These are phyloP conservation scores for Aspidiotus rigidus DNA, from an alignment of 2,888 invertebrate species.

Conservation along the genomic window DNA sequence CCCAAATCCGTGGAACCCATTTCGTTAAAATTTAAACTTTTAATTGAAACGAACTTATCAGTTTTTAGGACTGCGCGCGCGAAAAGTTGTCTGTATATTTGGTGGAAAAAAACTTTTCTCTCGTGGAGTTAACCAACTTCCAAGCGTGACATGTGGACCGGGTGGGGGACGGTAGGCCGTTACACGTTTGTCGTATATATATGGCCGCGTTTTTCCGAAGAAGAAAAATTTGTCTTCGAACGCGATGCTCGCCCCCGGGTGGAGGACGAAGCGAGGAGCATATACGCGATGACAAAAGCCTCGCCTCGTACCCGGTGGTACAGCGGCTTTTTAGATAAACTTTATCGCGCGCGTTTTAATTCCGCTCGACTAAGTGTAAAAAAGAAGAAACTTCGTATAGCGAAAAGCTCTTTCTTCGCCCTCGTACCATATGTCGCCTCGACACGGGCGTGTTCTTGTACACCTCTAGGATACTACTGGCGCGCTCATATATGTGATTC, in stretches of 20 bases:
- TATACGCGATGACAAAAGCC: not conserved
- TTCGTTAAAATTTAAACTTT: constrained; percentile 26
- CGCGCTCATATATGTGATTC: too few species aligned
- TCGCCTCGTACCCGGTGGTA: not conserved
- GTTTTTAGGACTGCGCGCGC: constrained; percentile 15
- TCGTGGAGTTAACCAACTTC: constrained; percentile 1
- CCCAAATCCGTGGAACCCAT: constrained; percentile 19
- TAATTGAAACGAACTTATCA: constrained; percentile 30
- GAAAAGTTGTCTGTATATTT: not conserved
- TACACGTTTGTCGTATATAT: not conserved
- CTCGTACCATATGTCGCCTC: not conserved
- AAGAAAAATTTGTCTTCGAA: not conserved
- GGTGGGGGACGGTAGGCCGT: not conserved
- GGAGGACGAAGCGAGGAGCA: not conserved
- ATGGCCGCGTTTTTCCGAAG: too few species aligned
- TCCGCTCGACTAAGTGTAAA: constrained; percentile 29
- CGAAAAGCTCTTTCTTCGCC: constrained; percentile 23
- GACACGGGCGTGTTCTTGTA: too few species aligned
- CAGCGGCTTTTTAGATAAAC: constrained; percentile 12
- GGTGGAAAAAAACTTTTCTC: constrained; percentile 4
- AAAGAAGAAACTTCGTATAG: constrained; percentile 28
- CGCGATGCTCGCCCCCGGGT: not conserved
- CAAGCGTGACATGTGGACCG: not conserved
- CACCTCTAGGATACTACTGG: too few species aligned
- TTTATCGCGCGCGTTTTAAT: constrained; percentile 31